Conservation (phyloP, 2,888 invertebrate genomes). For the Dusona sp. region DNA sequence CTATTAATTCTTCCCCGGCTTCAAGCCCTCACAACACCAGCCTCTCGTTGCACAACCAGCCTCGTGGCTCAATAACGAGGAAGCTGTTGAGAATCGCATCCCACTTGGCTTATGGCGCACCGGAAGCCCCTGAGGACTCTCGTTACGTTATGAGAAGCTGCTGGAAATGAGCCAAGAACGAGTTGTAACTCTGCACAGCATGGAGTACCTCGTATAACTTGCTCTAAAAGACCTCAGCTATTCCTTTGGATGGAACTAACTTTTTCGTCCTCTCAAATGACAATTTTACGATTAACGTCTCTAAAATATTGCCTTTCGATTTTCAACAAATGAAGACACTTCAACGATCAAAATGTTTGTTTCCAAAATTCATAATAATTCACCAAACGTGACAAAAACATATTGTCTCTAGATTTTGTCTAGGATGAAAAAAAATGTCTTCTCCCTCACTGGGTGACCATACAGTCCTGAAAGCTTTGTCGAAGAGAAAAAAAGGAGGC, state of each 20-base stretch:
- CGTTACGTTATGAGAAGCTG: conserved; percentile 38
- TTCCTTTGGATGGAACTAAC: not conserved
- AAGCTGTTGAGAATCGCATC: conserved; percentile 15
- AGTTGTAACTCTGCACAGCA: conserved; percentile 17
- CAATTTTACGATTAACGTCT: not conserved
- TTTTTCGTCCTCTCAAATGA: not conserved
- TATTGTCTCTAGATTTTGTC: not conserved
- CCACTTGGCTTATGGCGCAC: conserved; percentile 49
- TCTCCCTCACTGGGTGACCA: not conserved
- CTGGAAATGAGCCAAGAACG: conserved; percentile 40
- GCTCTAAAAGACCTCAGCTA: conserved; percentile 3
- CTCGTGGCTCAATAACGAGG: conserved; percentile 17
- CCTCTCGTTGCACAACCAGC: not conserved
- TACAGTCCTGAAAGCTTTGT: conserved; percentile 18
- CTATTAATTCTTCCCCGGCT: not conserved
- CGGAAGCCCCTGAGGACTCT: conserved; percentile 55
- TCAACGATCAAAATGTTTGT: not conserved
- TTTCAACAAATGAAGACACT: no score
- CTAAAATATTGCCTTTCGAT: not conserved
- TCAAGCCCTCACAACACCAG: not conserved
- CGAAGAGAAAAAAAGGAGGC: conserved; percentile 10
- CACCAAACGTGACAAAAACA: not conserved
- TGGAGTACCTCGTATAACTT: conserved; percentile 4
- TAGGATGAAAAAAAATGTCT: conserved; percentile 19
- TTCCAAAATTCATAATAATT: not conserved